Evolutionary conservation across 2,113 vertebrate genomes (phyloP), one percentile per base, ranked within the genome.

Genomic region (Morone saxatilis): DNA sequence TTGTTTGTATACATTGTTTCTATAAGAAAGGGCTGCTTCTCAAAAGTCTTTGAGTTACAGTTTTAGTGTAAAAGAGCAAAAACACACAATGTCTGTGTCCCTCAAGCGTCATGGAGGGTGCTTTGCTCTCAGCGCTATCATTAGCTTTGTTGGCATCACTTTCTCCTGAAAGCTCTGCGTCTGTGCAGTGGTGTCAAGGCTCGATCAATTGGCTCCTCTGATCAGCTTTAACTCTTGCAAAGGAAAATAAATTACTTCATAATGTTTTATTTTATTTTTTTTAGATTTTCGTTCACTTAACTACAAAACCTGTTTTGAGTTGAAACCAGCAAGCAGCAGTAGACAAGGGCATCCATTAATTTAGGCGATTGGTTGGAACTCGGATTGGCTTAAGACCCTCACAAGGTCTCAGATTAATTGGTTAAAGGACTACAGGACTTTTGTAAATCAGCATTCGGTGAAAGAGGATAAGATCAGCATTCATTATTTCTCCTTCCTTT

Each of bases 401-500:
- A 59, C 50, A 43, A 76, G 84, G 86, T 88, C 71, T 90, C 62
- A 56, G 66, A 69, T 88, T 71, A 69, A 90, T 73, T 84, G 76
- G 87, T 81, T 53, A 78, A 83, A 80, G 88, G 90, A 91, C 87
- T 65, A 89, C 83, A 88, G 87, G 85, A 79, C 86, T 90, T 76
- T 61, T 71, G 88, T 86, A 51, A 73, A 69, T 78, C 36, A 67
- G 91, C 89, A 86, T 89, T 95, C 93, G 94, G 95, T 97, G 97
- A 98, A 98, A 96, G 97, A 99, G 97, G 97, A 98, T 96, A 94
- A 99, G 97, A 97, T 95, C 92, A 92, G 86, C 84, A 40, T 82
- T 87, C 68, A 38, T 81, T 10, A 47, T 63, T 86, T 72, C 40
- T 81, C 43, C 62, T 81, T 70, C 17, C 72, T 75, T 65, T 81